Percentiles rank a stretch among this genome's conserved stretches.
These are phyloP conservation scores for Scaptomyza flava DNA, from an alignment of 2,888 invertebrate species.

Conservation along the genomic window DNA sequence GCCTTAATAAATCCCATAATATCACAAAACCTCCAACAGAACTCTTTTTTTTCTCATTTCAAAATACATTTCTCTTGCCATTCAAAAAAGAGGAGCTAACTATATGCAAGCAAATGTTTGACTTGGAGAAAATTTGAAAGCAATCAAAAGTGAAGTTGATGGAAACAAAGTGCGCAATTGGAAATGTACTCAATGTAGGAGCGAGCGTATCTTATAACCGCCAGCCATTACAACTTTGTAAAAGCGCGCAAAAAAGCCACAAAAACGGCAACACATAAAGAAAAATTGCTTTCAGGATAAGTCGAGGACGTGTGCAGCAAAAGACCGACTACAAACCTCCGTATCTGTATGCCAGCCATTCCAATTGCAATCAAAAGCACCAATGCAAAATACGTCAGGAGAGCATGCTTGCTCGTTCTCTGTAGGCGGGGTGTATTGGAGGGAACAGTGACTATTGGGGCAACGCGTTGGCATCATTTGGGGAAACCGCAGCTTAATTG, in stretches of 20 bases:
- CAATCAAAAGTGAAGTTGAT: slow-evolving; percentile 25
- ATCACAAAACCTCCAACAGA: not conserved
- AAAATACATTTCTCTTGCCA: too few species aligned
- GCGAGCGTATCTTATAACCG: slow-evolving; percentile 27
- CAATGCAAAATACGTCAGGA: slow-evolving; percentile 25
- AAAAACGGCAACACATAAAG: slow-evolving; percentile 15
- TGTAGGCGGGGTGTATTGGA: not conserved
- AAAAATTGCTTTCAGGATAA: slow-evolving; percentile 62
- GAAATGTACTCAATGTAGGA: slow-evolving; percentile 3
- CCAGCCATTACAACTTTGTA: slow-evolving; percentile 32
- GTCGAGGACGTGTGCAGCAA: slow-evolving; percentile 9
- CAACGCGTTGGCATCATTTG: slow-evolving; percentile 39
- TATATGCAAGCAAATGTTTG: slow-evolving; percentile 12
- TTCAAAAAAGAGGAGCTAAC: too few species aligned
- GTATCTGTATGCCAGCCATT: slow-evolving; percentile 11
- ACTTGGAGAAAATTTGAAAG: slow-evolving; percentile 15
- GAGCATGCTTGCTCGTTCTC: slow-evolving; percentile 8
- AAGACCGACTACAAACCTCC: slow-evolving; percentile 3
- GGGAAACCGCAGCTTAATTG: slow-evolving; percentile 68
- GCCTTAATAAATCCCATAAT: not conserved
- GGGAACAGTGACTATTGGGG: not conserved
- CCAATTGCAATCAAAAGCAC: slow-evolving; percentile 23
- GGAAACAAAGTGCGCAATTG: slow-evolving; percentile 29
- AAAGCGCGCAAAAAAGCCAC: slow-evolving; percentile 30
- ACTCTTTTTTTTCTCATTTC: too few species aligned